Conservation (phyloP, 2,888 invertebrate species). For the Ophonus ardosiacus region DNA sequence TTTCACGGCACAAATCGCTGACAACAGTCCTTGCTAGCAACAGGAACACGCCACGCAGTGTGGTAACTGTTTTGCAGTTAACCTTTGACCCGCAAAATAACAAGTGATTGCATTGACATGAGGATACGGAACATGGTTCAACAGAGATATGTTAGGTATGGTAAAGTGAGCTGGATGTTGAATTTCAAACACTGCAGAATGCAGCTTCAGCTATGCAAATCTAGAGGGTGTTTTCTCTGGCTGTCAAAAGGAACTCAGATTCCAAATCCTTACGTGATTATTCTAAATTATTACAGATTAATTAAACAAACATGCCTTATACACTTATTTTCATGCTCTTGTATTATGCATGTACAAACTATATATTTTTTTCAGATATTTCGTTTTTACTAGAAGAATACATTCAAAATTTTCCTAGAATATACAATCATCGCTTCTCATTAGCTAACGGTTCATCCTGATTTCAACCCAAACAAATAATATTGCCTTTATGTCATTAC, state of each 20-base stretch:
- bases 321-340: too few relatives aligned
- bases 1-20: slow-evolving; percentile 11
- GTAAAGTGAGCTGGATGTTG: not conserved
- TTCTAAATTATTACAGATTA: not conserved
- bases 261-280: not conserved
- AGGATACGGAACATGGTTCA: slow-evolving; percentile 17
- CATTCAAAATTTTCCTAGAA: too few relatives aligned
- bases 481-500: too few relatives aligned
- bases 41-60: not conserved
- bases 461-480: too few relatives aligned
- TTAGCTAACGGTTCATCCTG: too few relatives aligned
- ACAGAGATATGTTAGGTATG: not conserved
- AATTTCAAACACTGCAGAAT: not conserved
- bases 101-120: slow-evolving; percentile 21
- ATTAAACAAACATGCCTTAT: too few relatives aligned
- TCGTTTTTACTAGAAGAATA: too few relatives aligned
- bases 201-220: not conserved
- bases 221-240: not conserved
- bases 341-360: too few relatives aligned
- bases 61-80: slow-evolving; percentile 39
- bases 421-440: too few relatives aligned
- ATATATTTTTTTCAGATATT: too few relatives aligned
- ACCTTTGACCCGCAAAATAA: slow-evolving; percentile 19
- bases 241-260: not conserved
- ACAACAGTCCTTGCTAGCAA: not conserved